phyloP scores from a whole-genome alignment of 1,140 invertebrate species.

The Harpegnathos saltator region DNA sequence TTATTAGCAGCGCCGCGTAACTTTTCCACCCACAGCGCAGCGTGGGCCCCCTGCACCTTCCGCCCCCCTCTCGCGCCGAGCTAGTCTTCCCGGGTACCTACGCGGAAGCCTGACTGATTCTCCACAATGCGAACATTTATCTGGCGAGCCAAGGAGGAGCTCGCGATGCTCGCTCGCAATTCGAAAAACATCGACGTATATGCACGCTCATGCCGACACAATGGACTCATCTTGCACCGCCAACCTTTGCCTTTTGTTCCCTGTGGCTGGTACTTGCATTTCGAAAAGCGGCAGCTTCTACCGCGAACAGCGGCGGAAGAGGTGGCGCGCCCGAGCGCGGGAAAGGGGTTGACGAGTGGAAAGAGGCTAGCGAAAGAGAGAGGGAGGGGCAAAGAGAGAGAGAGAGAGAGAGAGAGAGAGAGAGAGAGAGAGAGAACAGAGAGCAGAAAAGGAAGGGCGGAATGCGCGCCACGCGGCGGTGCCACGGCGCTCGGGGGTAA shows the following conservation, averaged over 20 bases:
- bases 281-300: conserved; percentile 69
- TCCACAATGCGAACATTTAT: conserved; percentile 43
- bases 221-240: conserved; percentile 69
- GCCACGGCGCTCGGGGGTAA: conserved; percentile 45
- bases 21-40: too few species aligned
- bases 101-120: neutral
- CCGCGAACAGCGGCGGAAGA: conserved; percentile 57
- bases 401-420: neutral
- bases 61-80: too few species aligned
- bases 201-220: conserved; percentile 50
- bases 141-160: conserved; percentile 23
- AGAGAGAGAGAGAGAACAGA: neutral
- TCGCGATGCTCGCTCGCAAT: conserved; percentile 19
- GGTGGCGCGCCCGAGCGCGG: neutral
- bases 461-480: conserved; percentile 33
- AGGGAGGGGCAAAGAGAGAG: neutral
- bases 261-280: conserved; percentile 54
- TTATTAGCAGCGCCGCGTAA: too few species aligned
- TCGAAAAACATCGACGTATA: conserved; percentile 55
- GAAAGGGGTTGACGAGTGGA: neutral
- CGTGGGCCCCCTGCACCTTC: too few species aligned
- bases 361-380: neutral
- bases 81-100: neutral
- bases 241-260: conserved; percentile 71
- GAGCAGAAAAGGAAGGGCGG: neutral